Evolutionary conservation across 2,113 vertebrate genomes (phyloP), one percentile per base, ranked within the genome.

Genomic region (cat (Felis catus)): DNA sequence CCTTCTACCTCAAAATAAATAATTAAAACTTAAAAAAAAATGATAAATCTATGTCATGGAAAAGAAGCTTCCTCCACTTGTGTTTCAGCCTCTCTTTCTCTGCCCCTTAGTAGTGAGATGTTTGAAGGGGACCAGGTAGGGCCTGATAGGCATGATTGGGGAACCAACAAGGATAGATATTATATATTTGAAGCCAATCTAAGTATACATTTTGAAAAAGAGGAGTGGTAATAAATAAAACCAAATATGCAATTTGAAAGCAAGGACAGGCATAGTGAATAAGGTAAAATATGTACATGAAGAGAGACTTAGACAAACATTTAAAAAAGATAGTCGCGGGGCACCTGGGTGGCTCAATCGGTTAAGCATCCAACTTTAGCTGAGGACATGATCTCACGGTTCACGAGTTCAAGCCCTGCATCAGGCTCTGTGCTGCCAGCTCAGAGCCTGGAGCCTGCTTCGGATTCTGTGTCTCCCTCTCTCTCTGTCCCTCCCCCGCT

Each of bases 221-320:
- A 18, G 14, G 39, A 68, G 27, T 16, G 13, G 78, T 23, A 23
- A 31, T 84, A 68, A 84, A 63, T 78, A 33, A 36, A 89, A 45
- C 13, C 48, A 93, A 74, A 78, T n/a, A 80, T 27, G n/a, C 31
- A 78, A n/a, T 84, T 51, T 70, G 58, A 61, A 89, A 89, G 36
- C 45, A 76, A 84, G 3, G 4, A 14, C 10, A 51, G 9, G 5
- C 36, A 33, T 16, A 85, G n/a, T 41, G 8, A 85, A 29, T 53
- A 85, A 84, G 19, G 29, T 25, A 68, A 84, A 84, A 41, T 8
- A 45, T 7, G 55, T 14, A 74, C 13, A 80, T n/a, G n/a, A 73
- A 63, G 16, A 36, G 65, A 81, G 36, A 74, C 25, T 82, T 33
- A 15, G 9, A 48, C 19, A 66, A 18, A 66, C 0, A 6, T 51